phyloP scores from a whole-genome alignment of 2,888 invertebrate genomes.

The Limnephilus rhombicus region DNA sequence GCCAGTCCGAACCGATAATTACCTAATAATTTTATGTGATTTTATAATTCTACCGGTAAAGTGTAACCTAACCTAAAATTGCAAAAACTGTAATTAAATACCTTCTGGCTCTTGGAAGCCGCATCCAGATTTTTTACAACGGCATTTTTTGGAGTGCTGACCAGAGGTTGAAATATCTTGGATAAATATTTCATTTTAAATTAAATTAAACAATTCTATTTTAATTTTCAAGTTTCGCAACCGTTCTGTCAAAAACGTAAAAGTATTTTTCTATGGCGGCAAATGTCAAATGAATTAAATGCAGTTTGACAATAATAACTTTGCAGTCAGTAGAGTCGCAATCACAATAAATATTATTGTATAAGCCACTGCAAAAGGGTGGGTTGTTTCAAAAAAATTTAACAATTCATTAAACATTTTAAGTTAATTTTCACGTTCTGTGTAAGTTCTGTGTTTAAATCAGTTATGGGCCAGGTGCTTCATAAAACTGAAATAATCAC shows the following conservation, averaged over 20 bases:
- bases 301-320: too few species aligned
- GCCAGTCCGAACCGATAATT: too few species aligned
- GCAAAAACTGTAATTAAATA: constrained; percentile 68
- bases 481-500: too few species aligned
- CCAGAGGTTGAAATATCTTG: constrained; percentile 83
- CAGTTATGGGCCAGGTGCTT: too few species aligned
- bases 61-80: neutral
- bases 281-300: neutral
- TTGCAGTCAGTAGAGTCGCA: too few species aligned
- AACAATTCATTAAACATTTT: too few species aligned
- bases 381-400: too few species aligned
- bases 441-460: too few species aligned
- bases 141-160: constrained; percentile 81
- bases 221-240: neutral
- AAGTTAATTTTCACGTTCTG: too few species aligned
- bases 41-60: neutral
- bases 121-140: constrained; percentile 79
- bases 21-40: too few species aligned
- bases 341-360: too few species aligned
- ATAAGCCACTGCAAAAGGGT: too few species aligned
- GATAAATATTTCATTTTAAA: constrained; percentile 73
- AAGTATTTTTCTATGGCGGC: neutral
- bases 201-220: neutral
- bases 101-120: constrained; percentile 87
- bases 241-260: neutral